Evolutionary conservation across 2,888 invertebrate species (phyloP).

Genomic region (Acanthococcus lagerstroemiae): DNA sequence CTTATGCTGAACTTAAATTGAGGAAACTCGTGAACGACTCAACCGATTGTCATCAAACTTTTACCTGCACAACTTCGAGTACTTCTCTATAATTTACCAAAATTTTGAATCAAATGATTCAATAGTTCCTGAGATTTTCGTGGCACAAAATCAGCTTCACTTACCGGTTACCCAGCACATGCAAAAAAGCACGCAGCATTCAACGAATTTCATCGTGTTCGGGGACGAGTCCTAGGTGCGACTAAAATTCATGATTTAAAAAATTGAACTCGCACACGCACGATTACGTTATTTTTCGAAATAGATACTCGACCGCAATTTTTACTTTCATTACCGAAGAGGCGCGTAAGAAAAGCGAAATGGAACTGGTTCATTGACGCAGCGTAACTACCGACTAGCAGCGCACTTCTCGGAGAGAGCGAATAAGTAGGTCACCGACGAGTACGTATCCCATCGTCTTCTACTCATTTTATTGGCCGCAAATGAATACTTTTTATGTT

Average conservation of each 20-base stretch:
- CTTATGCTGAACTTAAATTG: no score
- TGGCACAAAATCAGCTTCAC: neutral
- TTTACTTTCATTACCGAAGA: constrained; percentile 20
- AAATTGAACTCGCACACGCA: neutral
- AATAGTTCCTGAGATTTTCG: no score
- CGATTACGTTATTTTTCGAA: neutral
- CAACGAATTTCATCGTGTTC: neutral
- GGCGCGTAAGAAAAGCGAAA: constrained; percentile 17
- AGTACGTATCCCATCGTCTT: no score
- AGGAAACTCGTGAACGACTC: no score
- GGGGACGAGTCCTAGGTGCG: neutral
- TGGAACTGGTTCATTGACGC: constrained; percentile 16
- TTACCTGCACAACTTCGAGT: no score
- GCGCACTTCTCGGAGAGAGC: neutral
- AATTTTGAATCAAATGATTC: no score
- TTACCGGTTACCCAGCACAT: neutral
- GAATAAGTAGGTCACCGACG: neutral
- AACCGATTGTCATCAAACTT: no score
- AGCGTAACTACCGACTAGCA: neutral
- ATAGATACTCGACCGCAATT: neutral
- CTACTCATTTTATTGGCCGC: no score
- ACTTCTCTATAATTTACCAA: no score
- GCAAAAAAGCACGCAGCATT: neutral
- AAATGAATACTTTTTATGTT: no score
- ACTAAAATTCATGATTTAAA: neutral